A percentile compares a stretch with the other conserved stretches of the same genome.
phyloP scores from a whole-genome alignment of 2,888 invertebrate species.

The Leptinotarsa peninsularis region DNA sequence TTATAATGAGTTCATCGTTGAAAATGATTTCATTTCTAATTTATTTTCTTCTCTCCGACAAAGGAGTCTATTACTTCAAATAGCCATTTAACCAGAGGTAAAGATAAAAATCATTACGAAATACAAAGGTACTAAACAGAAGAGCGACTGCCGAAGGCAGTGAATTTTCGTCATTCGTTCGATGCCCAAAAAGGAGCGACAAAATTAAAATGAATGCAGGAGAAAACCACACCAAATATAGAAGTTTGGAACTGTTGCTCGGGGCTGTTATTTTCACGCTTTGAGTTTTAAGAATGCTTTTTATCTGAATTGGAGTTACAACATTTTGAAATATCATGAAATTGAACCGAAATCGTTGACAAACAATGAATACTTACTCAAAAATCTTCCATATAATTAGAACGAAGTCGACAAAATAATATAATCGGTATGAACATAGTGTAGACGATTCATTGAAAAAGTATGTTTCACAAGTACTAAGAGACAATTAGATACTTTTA shows the following conservation, averaged over 20 bases:
- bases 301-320: too few species aligned
- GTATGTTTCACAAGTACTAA: too few species aligned
- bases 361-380: background rate
- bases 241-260: background rate
- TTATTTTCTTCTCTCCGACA: background rate
- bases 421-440: background rate
- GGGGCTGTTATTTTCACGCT: background rate
- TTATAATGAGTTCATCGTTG: background rate
- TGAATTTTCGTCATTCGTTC: background rate
- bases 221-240: background rate
- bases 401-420: background rate
- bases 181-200: slow-evolving; percentile 1
- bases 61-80: background rate
- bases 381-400: background rate
- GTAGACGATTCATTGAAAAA: background rate
- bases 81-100: background rate
- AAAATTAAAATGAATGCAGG: background rate
- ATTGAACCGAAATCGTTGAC: background rate
- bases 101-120: background rate
- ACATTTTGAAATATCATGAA: background rate
- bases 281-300: background rate
- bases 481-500: too few species aligned
- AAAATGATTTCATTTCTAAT: background rate
- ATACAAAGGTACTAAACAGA: background rate
- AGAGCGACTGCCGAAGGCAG: background rate